Conservation (phyloP, 37 sponge, comb jelly and placozoan species). For the Corticium candelabrum region DNA sequence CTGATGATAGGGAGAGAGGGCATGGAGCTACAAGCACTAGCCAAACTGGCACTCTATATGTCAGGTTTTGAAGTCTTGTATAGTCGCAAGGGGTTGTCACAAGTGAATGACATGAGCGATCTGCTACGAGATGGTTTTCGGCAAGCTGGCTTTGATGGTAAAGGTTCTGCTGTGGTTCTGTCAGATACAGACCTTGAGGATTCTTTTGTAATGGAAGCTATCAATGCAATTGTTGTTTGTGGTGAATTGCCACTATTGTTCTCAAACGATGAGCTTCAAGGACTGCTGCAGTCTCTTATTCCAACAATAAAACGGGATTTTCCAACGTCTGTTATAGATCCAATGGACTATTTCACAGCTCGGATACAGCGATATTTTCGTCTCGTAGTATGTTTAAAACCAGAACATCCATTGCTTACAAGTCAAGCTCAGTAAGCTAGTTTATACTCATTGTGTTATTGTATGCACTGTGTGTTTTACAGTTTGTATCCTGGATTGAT, state of each 20-base stretch:
- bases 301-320: constrained; percentile 78
- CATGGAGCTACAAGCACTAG: constrained; percentile 27
- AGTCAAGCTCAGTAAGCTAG: constrained; percentile 41
- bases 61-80: constrained; percentile 52
- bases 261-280: constrained; percentile 77
- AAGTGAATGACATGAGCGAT: constrained; percentile 27
- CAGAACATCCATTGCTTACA: constrained; percentile 39
- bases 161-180: constrained; percentile 33
- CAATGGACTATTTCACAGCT: constrained; percentile 68
- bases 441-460: too few species aligned
- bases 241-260: constrained; percentile 76
- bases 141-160: constrained; percentile 69
- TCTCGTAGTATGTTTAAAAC: constrained; percentile 59
- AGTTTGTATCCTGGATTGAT: background rate
- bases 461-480: too few species aligned
- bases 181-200: constrained; percentile 37
- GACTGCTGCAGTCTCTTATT: constrained; percentile 42
- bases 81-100: background rate
- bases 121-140: constrained; percentile 44
- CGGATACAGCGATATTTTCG: constrained; percentile 56
- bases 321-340: constrained; percentile 58
- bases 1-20: constrained; percentile 28
- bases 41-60: constrained; percentile 59
- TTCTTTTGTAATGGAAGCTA: constrained; percentile 24
- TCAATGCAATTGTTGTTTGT: constrained; percentile 46